Percentiles rank a stretch among this genome's conserved stretches.
phyloP scores from a whole-genome alignment of 2,888 invertebrate genomes.

The Mesorhabditis sp. region DNA sequence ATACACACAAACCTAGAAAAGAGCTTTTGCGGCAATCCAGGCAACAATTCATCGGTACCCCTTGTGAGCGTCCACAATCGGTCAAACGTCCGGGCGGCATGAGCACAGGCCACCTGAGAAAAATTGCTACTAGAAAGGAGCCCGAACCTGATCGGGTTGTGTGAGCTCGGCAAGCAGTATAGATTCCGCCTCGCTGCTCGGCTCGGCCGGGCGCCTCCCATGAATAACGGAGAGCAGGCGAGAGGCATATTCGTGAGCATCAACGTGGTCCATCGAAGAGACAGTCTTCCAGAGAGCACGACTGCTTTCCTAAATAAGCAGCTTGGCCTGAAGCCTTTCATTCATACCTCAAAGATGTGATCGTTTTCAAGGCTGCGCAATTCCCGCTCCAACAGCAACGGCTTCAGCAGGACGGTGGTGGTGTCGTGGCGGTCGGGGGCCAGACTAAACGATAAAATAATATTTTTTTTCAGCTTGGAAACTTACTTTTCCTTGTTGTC shows the following conservation, averaged over 20 bases:
- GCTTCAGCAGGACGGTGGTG: constrained; percentile 48
- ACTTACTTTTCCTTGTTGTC: background rate
- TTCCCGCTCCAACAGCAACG: constrained; percentile 34
- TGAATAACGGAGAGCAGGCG: constrained; percentile 76
- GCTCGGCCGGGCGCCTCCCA: constrained; percentile 67
- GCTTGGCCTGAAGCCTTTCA: constrained; percentile 7
- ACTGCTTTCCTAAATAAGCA: constrained; percentile 23
- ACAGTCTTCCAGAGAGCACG: constrained; percentile 33
- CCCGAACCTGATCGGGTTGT: constrained; percentile 24
- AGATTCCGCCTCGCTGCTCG: constrained; percentile 59
- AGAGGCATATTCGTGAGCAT: constrained; percentile 59
- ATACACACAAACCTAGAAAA: constrained; percentile 33
- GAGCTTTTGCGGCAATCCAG: constrained; percentile 31
- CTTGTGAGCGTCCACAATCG: constrained; percentile 49
- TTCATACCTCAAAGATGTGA: background rate
- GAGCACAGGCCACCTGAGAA: constrained; percentile 34
- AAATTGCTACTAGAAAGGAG: constrained; percentile 6
- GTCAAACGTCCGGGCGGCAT: constrained; percentile 49
- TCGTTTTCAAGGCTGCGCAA: constrained; percentile 11
- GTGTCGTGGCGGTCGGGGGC: too few relatives aligned
- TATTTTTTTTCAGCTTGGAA: constrained; percentile 15
- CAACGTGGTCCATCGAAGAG: constrained; percentile 6
- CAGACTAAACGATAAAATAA: too few relatives aligned
- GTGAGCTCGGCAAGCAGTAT: constrained; percentile 49
- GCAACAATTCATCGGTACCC: constrained; percentile 26